Conservation (phyloP, 2,797 vertebrate species). For the Enteromius radiatus region DNA sequence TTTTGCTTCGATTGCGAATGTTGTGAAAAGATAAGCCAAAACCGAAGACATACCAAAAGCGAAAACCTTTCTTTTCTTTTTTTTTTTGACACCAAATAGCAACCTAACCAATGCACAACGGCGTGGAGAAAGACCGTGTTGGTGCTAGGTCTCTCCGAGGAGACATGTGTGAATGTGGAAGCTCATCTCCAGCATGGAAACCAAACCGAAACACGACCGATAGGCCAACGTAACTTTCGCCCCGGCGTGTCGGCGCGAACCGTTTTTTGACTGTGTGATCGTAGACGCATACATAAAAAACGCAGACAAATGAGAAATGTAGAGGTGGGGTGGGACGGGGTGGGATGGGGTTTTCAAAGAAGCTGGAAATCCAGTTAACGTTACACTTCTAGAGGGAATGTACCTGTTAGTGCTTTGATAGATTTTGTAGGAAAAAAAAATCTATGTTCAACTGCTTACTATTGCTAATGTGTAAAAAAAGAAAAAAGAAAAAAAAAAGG, state of each 20-base stretch:
- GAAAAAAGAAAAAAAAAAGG: constrained; percentile 66
- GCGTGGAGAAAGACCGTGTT: constrained; percentile 51
- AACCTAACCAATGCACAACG: constrained; percentile 77
- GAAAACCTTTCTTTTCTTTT: constrained; percentile 59
- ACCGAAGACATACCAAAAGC: constrained; percentile 73
- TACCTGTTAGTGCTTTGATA: constrained; percentile 79
- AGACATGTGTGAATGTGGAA: constrained; percentile 39
- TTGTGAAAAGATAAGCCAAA: constrained; percentile 73
- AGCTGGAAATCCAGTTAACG: constrained; percentile 59
- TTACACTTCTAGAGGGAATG: constrained; percentile 77
- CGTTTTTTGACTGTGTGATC: constrained; percentile 40
- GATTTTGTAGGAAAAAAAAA: constrained; percentile 75
- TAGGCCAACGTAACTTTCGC: constrained; percentile 47
- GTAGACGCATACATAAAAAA: constrained; percentile 45
- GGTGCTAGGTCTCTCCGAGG: constrained; percentile 55
- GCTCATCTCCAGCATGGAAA: constrained; percentile 65
- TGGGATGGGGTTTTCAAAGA: constrained; percentile 47
- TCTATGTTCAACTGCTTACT: constrained; percentile 76
- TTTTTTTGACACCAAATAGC: constrained; percentile 68
- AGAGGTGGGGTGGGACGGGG: constrained; percentile 32
- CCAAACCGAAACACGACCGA: constrained; percentile 64
- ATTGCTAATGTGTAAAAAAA: constrained; percentile 74
- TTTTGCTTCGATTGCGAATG: constrained; percentile 68
- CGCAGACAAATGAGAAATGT: constrained; percentile 49
- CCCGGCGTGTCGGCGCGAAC: constrained; percentile 48